Conservation (phyloP, 1,140 invertebrate genomes). For the Elymnias hypermnestra region DNA sequence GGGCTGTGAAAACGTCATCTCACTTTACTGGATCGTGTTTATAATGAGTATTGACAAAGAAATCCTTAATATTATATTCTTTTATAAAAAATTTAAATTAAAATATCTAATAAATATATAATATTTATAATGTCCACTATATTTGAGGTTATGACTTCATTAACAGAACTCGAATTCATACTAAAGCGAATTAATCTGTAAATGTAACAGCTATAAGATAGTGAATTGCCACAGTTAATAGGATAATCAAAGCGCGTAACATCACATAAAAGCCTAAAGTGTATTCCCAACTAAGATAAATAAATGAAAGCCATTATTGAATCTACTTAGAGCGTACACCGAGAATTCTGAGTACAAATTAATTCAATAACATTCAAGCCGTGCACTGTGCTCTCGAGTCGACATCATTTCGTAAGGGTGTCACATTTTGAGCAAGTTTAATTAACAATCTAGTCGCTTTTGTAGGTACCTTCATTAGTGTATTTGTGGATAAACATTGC, state of each 20-base stretch:
- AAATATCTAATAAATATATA: too few relatives aligned
- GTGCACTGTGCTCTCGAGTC: slow-evolving; percentile 61
- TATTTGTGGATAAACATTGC: slow-evolving; percentile 73
- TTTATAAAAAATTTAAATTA: too few relatives aligned
- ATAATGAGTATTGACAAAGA: too few relatives aligned
- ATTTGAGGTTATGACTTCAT: too few relatives aligned
- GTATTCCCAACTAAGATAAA: slow-evolving; percentile 42
- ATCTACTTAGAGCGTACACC: slow-evolving; percentile 52
- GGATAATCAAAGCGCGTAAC: slow-evolving; percentile 33
- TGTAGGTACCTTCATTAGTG: slow-evolving; percentile 74
- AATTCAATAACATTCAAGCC: slow-evolving; percentile 69
- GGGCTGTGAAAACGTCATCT: too few relatives aligned
- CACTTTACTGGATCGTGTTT: too few relatives aligned
- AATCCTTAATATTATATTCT: too few relatives aligned
- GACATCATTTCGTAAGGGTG: slow-evolving; percentile 71
- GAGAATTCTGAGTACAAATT: slow-evolving; percentile 70
- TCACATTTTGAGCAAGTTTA: slow-evolving; percentile 75
- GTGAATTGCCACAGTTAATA: slow-evolving; percentile 17
- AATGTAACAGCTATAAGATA: slow-evolving; percentile 9
- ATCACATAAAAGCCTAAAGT: slow-evolving; percentile 36
- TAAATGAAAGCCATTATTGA: slow-evolving; percentile 54
- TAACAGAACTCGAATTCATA: too few relatives aligned
- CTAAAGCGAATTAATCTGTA: slow-evolving; percentile 3
- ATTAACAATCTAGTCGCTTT: slow-evolving; percentile 75
- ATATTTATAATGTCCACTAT: too few relatives aligned